Conservation (phyloP, 2,113 vertebrate genomes). For the Saimiri boliviensis region DNA sequence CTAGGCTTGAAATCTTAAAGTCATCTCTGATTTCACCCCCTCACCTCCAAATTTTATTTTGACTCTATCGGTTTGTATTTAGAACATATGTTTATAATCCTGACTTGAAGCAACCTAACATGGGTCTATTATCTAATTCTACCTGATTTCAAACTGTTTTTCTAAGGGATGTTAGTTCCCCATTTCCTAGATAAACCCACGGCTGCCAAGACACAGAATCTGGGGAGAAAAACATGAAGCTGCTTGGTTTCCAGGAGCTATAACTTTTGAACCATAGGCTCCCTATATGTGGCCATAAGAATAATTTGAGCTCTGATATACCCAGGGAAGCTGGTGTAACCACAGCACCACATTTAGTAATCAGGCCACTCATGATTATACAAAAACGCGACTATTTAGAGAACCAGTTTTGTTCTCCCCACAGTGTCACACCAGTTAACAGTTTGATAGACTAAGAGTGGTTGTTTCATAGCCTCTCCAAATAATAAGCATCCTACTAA, state of each 20-base stretch:
- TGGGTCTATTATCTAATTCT: neutral
- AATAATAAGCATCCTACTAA: neutral
- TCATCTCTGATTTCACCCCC: neutral
- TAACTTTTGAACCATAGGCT: neutral
- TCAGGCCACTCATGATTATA: neutral
- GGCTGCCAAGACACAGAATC: neutral
- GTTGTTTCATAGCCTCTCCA: neutral
- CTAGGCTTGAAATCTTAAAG: neutral
- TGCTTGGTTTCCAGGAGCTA: neutral
- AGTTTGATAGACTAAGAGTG: neutral
- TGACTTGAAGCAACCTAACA: neutral
- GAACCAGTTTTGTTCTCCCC: neutral
- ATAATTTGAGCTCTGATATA: neutral
- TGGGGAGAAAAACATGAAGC: neutral
- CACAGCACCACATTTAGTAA: neutral
- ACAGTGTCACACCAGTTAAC: neutral
- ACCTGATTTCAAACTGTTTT: neutral
- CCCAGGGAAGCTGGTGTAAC: neutral
- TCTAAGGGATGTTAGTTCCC: neutral
- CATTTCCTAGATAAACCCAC: neutral
- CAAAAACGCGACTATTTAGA: neutral
- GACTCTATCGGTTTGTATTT: neutral
- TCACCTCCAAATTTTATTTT: neutral
- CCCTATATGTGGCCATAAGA: neutral
- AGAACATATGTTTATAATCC: neutral